phyloP scores from a whole-genome alignment of 2,113 vertebrate species.

The Aptenodytes patagonicus region DNA sequence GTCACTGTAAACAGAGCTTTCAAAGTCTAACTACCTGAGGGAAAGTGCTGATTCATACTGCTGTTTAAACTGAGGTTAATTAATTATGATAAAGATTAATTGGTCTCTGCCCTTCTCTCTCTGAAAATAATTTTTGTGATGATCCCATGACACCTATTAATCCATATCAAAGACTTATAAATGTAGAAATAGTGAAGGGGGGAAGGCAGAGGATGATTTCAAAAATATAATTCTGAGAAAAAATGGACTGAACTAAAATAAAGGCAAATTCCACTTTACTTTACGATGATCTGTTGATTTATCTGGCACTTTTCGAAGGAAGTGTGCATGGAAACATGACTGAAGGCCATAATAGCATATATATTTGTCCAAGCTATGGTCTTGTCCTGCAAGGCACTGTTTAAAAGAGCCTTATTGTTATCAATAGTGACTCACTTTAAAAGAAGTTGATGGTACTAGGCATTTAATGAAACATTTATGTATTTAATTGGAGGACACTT shows the following conservation, averaged over 20 bases:
- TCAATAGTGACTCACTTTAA: not conserved
- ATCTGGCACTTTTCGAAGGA: not conserved
- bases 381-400: not conserved
- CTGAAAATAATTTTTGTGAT: not conserved
- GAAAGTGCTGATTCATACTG: conserved; percentile 1
- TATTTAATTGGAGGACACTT: not conserved
- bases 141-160: conserved; percentile 21
- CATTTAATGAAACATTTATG: not conserved
- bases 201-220: not conserved
- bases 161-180: not conserved
- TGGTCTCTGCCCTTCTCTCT: not conserved
- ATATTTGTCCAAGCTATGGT: not conserved
- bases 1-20: not conserved
- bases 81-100: conserved; percentile 20
- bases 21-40: not conserved
- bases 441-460: not conserved
- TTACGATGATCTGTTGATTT: not conserved
- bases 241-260: not conserved
- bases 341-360: not conserved
- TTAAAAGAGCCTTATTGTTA: not conserved
- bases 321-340: not conserved
- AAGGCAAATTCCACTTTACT: not conserved
- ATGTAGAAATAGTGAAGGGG: not conserved
- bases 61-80: conserved; percentile 35
- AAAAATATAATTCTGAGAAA: not conserved